Evolutionary conservation across 2,797 vertebrate genomes (phyloP).

Genomic region (Knipowitschia caucasica): DNA sequence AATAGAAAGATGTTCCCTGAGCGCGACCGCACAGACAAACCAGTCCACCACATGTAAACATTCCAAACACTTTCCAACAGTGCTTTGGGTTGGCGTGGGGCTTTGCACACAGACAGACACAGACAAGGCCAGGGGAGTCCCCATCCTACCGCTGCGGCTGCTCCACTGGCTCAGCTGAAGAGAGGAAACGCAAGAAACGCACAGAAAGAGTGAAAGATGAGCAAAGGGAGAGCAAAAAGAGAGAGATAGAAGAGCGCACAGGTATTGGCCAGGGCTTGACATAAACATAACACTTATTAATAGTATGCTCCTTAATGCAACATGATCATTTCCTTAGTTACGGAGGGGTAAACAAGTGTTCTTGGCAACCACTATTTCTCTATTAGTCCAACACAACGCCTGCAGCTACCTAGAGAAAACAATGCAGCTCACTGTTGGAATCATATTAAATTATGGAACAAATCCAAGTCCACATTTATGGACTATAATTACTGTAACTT

Average conservation of each 20-base stretch:
- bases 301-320: too few relatives aligned
- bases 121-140: conserved; percentile 66
- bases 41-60: not conserved
- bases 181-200: conserved; percentile 68
- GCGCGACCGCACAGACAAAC: not conserved
- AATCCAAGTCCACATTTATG: too few relatives aligned
- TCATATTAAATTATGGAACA: too few relatives aligned
- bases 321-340: too few relatives aligned
- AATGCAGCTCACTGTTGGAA: too few relatives aligned
- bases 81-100: conserved; percentile 19
- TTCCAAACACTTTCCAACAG: conserved; percentile 28
- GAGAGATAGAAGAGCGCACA: conserved; percentile 1
- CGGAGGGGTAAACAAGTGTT: too few relatives aligned
- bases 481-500: too few relatives aligned
- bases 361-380: too few relatives aligned
- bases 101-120: conserved; percentile 21
- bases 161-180: conserved; percentile 82
- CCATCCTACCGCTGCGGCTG: conserved; percentile 82
- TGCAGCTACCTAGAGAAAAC: too few relatives aligned
- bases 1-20: not conserved
- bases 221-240: conserved; percentile 61
- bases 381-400: too few relatives aligned
- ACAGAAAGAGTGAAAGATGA: conserved; percentile 75
- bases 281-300: too few relatives aligned
- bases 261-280: not conserved